These are phyloP conservation scores for Amphiprion ocellaris DNA, from an alignment of 2,113 vertebrate genomes.

Conservation along the genomic window DNA sequence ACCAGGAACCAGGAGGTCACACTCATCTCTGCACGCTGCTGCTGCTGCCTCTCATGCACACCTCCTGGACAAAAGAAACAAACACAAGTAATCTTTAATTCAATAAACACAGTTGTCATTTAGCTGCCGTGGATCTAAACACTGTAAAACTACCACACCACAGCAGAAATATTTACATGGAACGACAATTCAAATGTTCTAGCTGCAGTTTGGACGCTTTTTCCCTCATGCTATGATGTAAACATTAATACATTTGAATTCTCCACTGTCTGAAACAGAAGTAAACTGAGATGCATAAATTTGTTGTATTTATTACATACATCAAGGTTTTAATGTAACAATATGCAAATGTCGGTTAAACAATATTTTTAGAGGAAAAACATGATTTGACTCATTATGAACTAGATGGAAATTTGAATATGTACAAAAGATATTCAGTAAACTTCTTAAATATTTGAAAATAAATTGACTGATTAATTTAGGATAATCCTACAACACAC, in stretches of 20 bases:
- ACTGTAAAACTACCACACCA: not conserved
- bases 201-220: too few relatives aligned
- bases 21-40: slow-evolving; percentile 90
- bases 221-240: not conserved
- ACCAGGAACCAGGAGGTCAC: slow-evolving; percentile 99
- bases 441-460: not conserved
- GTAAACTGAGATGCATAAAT: too few relatives aligned
- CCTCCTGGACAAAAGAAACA: slow-evolving; percentile 29
- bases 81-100: not conserved
- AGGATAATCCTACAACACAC: slow-evolving; percentile 43
- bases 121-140: not conserved
- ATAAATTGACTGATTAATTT: not conserved
- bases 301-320: too few relatives aligned
- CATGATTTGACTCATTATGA: not conserved
- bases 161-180: too few relatives aligned
- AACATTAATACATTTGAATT: not conserved
- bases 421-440: not conserved
- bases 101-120: not conserved
- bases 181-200: too few relatives aligned
- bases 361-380: not conserved
- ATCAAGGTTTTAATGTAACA: not conserved
- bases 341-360: not conserved
- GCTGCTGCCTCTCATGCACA: slow-evolving; percentile 45
- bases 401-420: rapidly evolving
- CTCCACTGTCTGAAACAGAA: not conserved